Evolutionary conservation across 2,797 vertebrate genomes (phyloP).

Genomic region (Arrhamphus sclerolepis): DNA sequence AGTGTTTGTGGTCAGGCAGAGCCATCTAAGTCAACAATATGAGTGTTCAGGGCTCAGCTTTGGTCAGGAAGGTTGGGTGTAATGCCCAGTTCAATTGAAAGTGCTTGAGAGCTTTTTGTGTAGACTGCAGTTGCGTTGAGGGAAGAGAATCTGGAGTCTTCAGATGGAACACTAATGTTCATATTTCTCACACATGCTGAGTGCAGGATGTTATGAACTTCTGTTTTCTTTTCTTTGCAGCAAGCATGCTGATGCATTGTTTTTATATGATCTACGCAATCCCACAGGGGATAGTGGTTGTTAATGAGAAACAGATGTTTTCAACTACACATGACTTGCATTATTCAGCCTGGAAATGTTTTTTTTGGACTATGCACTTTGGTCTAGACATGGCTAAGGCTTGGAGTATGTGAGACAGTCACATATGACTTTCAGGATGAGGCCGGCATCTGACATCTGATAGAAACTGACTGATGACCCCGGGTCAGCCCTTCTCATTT

Average conservation of each 20-base stretch:
- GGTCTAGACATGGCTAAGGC: constrained; percentile 42
- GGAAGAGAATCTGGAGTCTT: constrained; percentile 7
- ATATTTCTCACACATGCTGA: constrained; percentile 5
- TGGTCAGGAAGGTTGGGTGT: too few relatives aligned
- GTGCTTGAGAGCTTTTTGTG: constrained; percentile 7
- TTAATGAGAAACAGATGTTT: constrained; percentile 54
- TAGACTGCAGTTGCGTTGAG: not conserved
- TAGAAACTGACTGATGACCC: constrained; percentile 18
- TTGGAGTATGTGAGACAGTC: constrained; percentile 33
- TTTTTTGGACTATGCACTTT: constrained; percentile 34
- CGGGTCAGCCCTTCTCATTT: constrained; percentile 15
- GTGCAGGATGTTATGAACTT: constrained; percentile 8
- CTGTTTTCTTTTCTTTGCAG: constrained; percentile 12
- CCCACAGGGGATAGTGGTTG: constrained; percentile 13
- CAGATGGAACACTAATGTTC: not conserved
- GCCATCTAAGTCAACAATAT: too few relatives aligned
- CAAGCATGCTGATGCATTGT: constrained; percentile 19
- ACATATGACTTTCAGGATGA: constrained; percentile 24
- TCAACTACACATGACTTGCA: constrained; percentile 40
- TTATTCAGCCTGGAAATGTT: constrained; percentile 33
- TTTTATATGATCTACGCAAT: constrained; percentile 25
- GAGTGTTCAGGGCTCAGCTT: too few relatives aligned
- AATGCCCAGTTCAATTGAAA: constrained; percentile 8
- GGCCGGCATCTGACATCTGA: constrained; percentile 1
- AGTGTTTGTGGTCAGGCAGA: constrained; percentile 2